Conservation (phyloP, 1,140 invertebrate species). For the Psilanteris sp. region DNA sequence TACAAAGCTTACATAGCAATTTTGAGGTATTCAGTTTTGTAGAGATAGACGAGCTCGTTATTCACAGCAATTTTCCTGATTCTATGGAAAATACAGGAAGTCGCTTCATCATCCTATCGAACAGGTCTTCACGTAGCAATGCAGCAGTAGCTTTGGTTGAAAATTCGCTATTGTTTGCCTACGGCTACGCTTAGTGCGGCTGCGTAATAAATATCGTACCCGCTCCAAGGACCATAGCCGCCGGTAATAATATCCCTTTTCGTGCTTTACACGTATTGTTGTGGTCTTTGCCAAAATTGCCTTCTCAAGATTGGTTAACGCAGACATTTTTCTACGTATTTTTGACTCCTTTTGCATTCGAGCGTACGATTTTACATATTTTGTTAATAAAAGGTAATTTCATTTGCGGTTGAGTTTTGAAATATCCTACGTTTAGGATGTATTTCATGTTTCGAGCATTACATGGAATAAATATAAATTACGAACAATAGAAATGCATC, state of each 20-base stretch:
- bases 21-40: slow-evolving; percentile 57
- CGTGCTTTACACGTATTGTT: slow-evolving; percentile 71
- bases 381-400: slow-evolving; percentile 33
- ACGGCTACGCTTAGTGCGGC: slow-evolving; percentile 70
- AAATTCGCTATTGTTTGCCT: slow-evolving; percentile 76
- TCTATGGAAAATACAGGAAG: slow-evolving; percentile 63
- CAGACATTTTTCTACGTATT: slow-evolving; percentile 66
- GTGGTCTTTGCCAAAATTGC: slow-evolving; percentile 68
- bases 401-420: slow-evolving; percentile 28
- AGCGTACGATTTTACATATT: background rate
- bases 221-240: slow-evolving; percentile 69
- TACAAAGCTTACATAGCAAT: slow-evolving; percentile 61
- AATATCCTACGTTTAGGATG: slow-evolving; percentile 15
- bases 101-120: slow-evolving; percentile 68
- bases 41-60: slow-evolving; percentile 60
- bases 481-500: no score
- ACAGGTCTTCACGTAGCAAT: slow-evolving; percentile 63
- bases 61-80: slow-evolving; percentile 64
- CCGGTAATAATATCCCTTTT: slow-evolving; percentile 76
- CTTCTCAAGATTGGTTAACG: slow-evolving; percentile 65
- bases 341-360: slow-evolving; percentile 61
- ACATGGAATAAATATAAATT: no score
- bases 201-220: slow-evolving; percentile 75
- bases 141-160: slow-evolving; percentile 68
- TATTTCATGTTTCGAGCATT: no score